Percentiles rank a stretch among this genome's conserved stretches.
phyloP scores from a whole-genome alignment of 2,113 vertebrate species.

The Leptobrachium ailaonicum region DNA sequence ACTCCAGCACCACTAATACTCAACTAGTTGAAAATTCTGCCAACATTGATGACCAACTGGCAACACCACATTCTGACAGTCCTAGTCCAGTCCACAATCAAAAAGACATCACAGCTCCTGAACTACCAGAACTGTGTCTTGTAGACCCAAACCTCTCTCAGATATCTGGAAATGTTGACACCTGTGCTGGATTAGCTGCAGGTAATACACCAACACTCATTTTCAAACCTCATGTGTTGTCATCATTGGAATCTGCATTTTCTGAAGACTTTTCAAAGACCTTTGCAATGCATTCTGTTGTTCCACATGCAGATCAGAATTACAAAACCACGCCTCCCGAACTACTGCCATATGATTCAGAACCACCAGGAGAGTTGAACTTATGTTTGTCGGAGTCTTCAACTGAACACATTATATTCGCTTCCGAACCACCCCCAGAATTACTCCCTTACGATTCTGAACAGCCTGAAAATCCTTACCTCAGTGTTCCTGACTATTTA shows the following conservation, averaged over 20 bases:
- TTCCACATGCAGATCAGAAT: neutral
- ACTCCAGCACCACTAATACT: too few species aligned
- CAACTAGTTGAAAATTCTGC: too few species aligned
- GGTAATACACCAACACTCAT: neutral
- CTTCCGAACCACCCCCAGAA: slow-evolving; percentile 38
- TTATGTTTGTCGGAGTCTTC: neutral
- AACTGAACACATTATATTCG: slow-evolving; percentile 13
- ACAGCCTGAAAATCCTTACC: slow-evolving; percentile 30
- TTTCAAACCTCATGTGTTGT: neutral
- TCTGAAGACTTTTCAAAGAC: neutral
- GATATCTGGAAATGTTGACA: neutral
- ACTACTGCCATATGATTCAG: slow-evolving; percentile 36
- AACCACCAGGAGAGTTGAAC: neutral
- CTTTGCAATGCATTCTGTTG: neutral
- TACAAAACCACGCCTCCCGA: slow-evolving; percentile 33
- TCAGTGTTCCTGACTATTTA: slow-evolving; percentile 4
- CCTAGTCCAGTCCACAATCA: too few species aligned
- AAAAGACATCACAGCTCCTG: too few species aligned
- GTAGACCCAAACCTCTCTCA: neutral
- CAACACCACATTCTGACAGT: too few species aligned
- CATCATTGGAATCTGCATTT: neutral
- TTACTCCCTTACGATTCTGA: slow-evolving; percentile 43
- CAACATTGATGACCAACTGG: too few species aligned
- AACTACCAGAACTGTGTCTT: too few species aligned
- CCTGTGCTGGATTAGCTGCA: neutral